A percentile compares a stretch with the other conserved stretches of the same genome.
Conservation (phyloP, 2,113 vertebrate genomes). For the Hypocryptadius cinnamomeus region DNA sequence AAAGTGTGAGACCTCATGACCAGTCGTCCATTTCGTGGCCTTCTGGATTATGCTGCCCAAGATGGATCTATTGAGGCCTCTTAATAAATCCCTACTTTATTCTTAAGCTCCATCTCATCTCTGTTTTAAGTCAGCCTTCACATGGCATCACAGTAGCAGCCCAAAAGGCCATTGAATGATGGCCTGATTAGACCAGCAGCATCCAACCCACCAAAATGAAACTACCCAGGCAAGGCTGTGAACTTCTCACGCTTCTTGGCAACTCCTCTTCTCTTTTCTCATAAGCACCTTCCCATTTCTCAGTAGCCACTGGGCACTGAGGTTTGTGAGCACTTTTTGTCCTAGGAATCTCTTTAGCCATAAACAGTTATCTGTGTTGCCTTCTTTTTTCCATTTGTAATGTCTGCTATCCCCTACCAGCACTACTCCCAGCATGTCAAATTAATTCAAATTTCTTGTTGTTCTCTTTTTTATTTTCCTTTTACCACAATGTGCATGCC, state of each 20-base stretch:
- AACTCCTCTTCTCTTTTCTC: neutral
- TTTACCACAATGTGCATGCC: slow-evolving; percentile 26
- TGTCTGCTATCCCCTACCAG: neutral
- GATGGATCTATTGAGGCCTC: neutral
- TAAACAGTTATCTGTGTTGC: neutral
- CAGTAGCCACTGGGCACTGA: neutral
- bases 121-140: neutral
- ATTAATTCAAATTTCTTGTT: slow-evolving; percentile 3
- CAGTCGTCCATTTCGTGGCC: neutral
- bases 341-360: neutral
- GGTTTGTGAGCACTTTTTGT: neutral
- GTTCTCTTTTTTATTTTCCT: neutral
- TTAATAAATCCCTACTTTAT: neutral
- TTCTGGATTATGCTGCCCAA: neutral
- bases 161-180: neutral
- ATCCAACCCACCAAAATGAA: neutral
- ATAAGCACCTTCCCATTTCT: neutral
- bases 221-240: neutral
- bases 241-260: neutral
- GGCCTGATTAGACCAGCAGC: neutral
- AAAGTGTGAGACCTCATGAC: neutral
- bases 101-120: neutral
- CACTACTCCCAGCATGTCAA: neutral
- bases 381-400: neutral
- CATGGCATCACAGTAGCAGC: neutral